Evolutionary conservation across 2,888 invertebrate genomes (phyloP), one percentile per base, ranked within the genome.

Genomic region (Clepsis dumicolana): DNA sequence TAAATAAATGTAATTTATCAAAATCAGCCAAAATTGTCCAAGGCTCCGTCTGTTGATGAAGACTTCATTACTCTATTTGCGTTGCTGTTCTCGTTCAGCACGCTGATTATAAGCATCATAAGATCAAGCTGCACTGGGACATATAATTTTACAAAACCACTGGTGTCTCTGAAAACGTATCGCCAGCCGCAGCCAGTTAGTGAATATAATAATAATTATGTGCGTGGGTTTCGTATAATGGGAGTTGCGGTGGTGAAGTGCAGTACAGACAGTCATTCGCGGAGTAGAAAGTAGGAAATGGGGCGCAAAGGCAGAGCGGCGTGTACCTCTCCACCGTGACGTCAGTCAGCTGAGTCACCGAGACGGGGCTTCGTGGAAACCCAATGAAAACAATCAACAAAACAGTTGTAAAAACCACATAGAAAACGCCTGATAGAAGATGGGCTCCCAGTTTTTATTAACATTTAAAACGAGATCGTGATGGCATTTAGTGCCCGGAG

Each of bases 401-500:
- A 64, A 67, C 65, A 68, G 32, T 72, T 68, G 57, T 70, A 70
- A 71, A 65, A 70, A 64, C 73, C 63, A 59, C 57, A 16, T 44
- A 8, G 44, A 44, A 18, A 18, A 8, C 44, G 44, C 18, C 71
- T 73, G 71, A 70, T 70, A 59, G 57, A 66, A 70, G 70, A 70
- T 64, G 68, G 70, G 65, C 65, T 72, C 68, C 21, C 61, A 77
- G 74, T 84, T 85, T 83, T 85, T 82, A 82, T 80, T 78, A 79
- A 77, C 79, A 79, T 79, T 78, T 76, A 77, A 83, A 85, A 83
- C 78, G 78, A 82, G 80, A 89, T 87, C 88, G 84, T 87, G 87
- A 86, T 86, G 87, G 83, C 84, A 88, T 91, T 90, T 87, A 82
- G 79, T 79, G 80, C 80, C 81, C 74, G 74, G 79, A 80, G 76